Percentiles rank a stretch among this genome's conserved stretches.
Evolutionary conservation across 2,113 vertebrate species (phyloP).

Genomic region (Dipodomys merriami): DNA sequence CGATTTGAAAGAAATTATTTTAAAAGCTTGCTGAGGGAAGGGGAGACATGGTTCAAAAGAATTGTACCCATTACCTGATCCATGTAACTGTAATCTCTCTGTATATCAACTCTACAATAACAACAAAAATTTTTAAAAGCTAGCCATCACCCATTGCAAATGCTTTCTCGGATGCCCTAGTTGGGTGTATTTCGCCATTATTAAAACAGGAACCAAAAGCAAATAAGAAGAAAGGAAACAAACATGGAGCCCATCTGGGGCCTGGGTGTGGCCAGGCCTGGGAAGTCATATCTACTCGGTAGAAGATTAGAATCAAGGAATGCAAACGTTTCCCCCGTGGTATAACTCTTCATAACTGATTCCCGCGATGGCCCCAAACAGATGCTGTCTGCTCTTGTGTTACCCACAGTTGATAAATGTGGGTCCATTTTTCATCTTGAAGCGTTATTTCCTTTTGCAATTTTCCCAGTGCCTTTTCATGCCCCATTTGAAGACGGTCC

Average conservation of each 20-base stretch:
- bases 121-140: too few relatives aligned
- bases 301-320: conserved; percentile 51
- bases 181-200: neutral
- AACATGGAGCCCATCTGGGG: neutral
- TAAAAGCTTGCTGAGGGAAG: neutral
- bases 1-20: conserved; percentile 82
- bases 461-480: conserved; percentile 65
- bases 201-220: neutral
- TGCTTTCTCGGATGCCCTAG: neutral
- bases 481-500: conserved; percentile 69
- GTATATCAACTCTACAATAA: too few relatives aligned
- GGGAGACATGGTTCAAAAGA: too few relatives aligned
- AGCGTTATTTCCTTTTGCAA: conserved; percentile 77
- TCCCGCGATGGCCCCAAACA: conserved; percentile 46
- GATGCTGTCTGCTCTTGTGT: conserved; percentile 9
- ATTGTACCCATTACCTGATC: too few relatives aligned
- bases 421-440: conserved; percentile 79
- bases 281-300: neutral
- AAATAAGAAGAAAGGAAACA: neutral
- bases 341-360: neutral
- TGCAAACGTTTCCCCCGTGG: neutral
- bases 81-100: too few relatives aligned
- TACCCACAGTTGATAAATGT: conserved; percentile 73
- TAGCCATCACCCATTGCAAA: neutral
- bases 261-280: neutral